Base-by-base conservation (phyloP, 2,888 invertebrate genomes). In the Xiphydria camelus region DNA sequence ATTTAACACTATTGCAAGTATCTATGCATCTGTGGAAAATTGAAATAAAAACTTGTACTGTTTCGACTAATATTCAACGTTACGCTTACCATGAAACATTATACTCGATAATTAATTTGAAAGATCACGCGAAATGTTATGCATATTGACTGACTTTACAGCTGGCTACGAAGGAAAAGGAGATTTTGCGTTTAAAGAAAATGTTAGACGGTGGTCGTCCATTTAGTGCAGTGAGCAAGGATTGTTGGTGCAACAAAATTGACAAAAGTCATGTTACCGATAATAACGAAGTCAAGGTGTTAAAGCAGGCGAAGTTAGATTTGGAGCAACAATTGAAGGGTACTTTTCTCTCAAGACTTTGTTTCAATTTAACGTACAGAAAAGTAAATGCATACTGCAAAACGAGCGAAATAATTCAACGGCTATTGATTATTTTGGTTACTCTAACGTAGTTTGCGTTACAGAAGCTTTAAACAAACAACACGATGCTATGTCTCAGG, bases 401-500 rank as follows among this genome's bases (percentile, higher is more conserved):
- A n/a, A n/a, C n/a, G n/a, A n/a, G n/a, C n/a, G n/a, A n/a, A n/a
- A n/a, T n/a, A n/a, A n/a, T n/a, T n/a, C n/a, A n/a, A n/a, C n/a
- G n/a, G n/a, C n/a, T n/a, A 21, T 14, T 45, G 19, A 7, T 31
- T 44, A 15, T 36, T 41, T 6, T 37, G 9, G 23, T 23, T 17
- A 45, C 32, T 20, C 26, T n/a, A n/a, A 36, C 5, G 2, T 34
- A n/a, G 37, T 23, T 31, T 33, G 21, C 32, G 45, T 66, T 66
- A 41, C 55, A 75, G 83, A 80, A 55, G 78, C 83, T 14, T 68
- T 87, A 46, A 78, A 80, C 41, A 86, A 86, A 61, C 87, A 88
- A 64, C 91, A 91, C 71, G 89, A 90, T 68, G 91, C 90, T 3
- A 90, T 90, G 89, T 78, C 86, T 32, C 78, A 86, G 55, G 89